Evolutionary conservation across 2,888 invertebrate species (phyloP).

Genomic region (Coelogynopora nodosa): DNA sequence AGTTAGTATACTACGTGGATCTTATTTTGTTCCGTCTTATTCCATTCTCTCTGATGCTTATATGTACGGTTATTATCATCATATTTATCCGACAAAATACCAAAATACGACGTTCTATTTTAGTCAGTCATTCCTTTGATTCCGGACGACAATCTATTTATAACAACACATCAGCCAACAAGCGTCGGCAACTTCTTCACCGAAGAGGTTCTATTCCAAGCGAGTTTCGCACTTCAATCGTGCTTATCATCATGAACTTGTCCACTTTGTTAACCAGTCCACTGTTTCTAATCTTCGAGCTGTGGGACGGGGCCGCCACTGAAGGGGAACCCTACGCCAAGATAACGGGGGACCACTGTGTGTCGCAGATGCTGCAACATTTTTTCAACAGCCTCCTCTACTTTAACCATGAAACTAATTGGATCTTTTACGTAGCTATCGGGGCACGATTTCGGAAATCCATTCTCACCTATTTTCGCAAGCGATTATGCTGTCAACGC

Average conservation of each 20-base stretch:
- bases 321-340: slow-evolving; percentile 36
- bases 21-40: slow-evolving; percentile 29
- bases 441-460: slow-evolving; percentile 39
- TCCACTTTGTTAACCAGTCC: slow-evolving; percentile 42
- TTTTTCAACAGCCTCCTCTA: slow-evolving; percentile 40
- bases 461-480: neutral
- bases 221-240: slow-evolving; percentile 31
- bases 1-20: slow-evolving; percentile 33
- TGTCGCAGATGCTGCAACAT: slow-evolving; percentile 29
- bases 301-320: slow-evolving; percentile 31
- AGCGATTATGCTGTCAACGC: neutral
- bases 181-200: neutral
- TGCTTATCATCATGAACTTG: slow-evolving; percentile 37
- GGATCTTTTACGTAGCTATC: slow-evolving; percentile 38
- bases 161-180: neutral
- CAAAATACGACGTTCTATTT: neutral
- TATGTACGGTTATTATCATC: slow-evolving; percentile 36
- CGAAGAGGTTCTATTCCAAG: neutral
- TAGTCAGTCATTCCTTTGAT: neutral
- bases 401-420: slow-evolving; percentile 42
- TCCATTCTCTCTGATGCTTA: slow-evolving; percentile 37
- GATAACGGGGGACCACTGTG: slow-evolving; percentile 26
- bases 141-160: neutral
- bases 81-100: slow-evolving; percentile 14
- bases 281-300: slow-evolving; percentile 42